Evolutionary conservation across 2,888 invertebrate genomes (phyloP).

Genomic region (Trissolcus brochymenae): DNA sequence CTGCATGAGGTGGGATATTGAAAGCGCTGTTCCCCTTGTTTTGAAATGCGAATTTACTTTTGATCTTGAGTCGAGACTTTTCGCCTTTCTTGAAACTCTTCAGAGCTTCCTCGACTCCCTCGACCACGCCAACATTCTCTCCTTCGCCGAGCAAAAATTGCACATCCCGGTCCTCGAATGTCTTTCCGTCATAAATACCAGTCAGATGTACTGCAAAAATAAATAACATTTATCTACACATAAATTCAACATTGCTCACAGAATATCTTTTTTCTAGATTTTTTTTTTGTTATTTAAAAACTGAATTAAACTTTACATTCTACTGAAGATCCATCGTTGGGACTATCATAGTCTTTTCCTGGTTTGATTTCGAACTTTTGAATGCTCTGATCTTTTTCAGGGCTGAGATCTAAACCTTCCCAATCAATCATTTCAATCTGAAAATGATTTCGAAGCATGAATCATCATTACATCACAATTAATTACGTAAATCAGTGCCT

Average conservation of each 20-base stretch:
- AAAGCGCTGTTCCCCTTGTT: conserved; percentile 82
- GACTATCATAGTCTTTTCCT: conserved; percentile 85
- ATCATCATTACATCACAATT: too few species aligned
- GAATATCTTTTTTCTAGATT: too few species aligned
- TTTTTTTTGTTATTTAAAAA: not conserved
- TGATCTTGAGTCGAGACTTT: conserved; percentile 84
- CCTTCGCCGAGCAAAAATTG: conserved; percentile 93
- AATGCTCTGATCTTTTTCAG: conserved; percentile 89
- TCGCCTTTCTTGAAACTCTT: conserved; percentile 89
- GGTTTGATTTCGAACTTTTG: conserved; percentile 83
- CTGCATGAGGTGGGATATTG: conserved; percentile 87
- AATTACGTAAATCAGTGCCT: too few species aligned
- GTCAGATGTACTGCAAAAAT: conserved; percentile 83
- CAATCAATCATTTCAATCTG: conserved; percentile 92
- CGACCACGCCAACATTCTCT: conserved; percentile 83
- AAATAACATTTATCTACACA: not conserved
- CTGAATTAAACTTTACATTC: conserved; percentile 80
- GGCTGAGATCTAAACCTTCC: conserved; percentile 92
- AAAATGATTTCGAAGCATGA: conserved; percentile 40
- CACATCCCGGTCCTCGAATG: conserved; percentile 89
- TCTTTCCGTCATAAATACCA: conserved; percentile 81
- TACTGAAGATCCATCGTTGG: conserved; percentile 89
- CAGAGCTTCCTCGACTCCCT: conserved; percentile 89
- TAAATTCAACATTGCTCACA: not conserved
- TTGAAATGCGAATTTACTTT: conserved; percentile 89